Base-by-base conservation (phyloP, 2,113 vertebrate genomes). In the Corydoras maculifer region DNA sequence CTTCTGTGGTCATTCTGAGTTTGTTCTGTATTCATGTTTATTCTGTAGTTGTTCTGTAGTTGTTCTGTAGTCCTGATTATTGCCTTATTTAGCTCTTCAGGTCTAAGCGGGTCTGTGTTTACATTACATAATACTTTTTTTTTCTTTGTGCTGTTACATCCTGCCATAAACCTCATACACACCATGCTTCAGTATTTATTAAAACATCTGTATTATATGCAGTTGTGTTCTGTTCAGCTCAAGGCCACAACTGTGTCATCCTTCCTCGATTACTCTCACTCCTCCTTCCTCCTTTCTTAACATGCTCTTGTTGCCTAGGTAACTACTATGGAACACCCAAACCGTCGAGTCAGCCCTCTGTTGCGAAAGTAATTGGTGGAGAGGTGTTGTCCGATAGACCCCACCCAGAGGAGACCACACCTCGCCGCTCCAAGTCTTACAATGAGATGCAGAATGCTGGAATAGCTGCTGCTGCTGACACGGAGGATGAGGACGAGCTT, bases 271-370 rank as follows among this genome's bases (percentile, higher is more conserved):
- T 62, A 10, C 73, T 51, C 65, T 9, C 59, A 55, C 53, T 59
- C 61, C 31, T 18, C 51, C 5, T 7, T 43, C 73, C 50, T 63
- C 75, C 61, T 70, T 76, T 75, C 79, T 70, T 81, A 86, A 92
- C 93, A 86, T 91, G 86, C 84, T 86, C 90, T 84, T 79, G 87
- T 94, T 89, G 83, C 91, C 93, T 93, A 99, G 97, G 96, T 92
- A 99, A 99, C 95, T 99, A 98, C 92, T 99, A 99, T 95, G 97
- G 97, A 91, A 99, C 97, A 48, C 97, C 97, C 88, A 98, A 98
- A 88, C 96, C 97, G 83, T 94, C 95, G 76, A 92, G 91, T 90
- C 95, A 98, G 87, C 94, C 97, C 91, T 91, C 91, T 86, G 89
- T 90, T 87, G 94, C 93, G 91, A 95, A 93, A 95, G 92, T 98